Percentiles rank a stretch among this genome's conserved stretches.
phyloP scores from a whole-genome alignment of 1,140 invertebrate species.

The Cotesia typhae region DNA sequence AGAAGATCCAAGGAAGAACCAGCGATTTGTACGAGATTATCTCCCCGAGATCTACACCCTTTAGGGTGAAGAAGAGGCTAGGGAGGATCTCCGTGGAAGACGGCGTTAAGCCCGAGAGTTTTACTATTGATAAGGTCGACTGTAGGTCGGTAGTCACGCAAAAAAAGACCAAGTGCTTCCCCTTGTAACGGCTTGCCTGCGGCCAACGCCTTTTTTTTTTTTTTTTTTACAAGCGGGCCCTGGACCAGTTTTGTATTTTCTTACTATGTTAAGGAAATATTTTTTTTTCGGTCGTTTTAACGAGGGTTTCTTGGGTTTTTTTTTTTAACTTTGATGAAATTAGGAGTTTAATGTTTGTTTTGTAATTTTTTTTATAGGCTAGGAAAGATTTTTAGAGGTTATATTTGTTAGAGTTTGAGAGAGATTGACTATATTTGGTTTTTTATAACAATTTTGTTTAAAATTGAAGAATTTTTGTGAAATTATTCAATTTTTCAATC shows the following conservation, averaged over 20 bases:
- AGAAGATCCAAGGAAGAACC: slow-evolving; percentile 48
- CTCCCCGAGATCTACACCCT: slow-evolving; percentile 59
- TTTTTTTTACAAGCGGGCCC: slow-evolving; percentile 36
- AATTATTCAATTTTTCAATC: too few species aligned
- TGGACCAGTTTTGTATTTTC: slow-evolving; percentile 52
- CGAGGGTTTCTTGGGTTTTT: neutral
- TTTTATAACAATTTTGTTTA: too few species aligned
- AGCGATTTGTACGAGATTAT: slow-evolving; percentile 60
- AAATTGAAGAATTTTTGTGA: too few species aligned
- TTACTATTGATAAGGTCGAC: slow-evolving; percentile 59
- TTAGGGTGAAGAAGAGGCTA: slow-evolving; percentile 60
- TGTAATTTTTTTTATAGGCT: neutral
- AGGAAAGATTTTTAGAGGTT: too few species aligned
- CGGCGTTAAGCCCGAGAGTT: slow-evolving; percentile 60
- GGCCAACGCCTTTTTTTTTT: slow-evolving; percentile 31
- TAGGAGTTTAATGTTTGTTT: neutral
- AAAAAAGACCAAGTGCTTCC: slow-evolving; percentile 62
- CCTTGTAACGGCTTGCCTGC: slow-evolving; percentile 55
- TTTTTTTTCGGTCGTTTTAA: slow-evolving; percentile 4
- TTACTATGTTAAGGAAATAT: slow-evolving; percentile 35
- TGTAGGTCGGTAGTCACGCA: slow-evolving; percentile 56
- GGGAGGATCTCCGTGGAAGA: slow-evolving; percentile 61
- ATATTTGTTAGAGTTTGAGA: too few species aligned
- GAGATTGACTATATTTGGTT: too few species aligned
- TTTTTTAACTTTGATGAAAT: too few species aligned